A percentile compares a stretch with the other conserved stretches of the same genome.
Evolutionary conservation across 2,888 invertebrate genomes (phyloP).

Genomic region (Chymomyza caudatula): DNA sequence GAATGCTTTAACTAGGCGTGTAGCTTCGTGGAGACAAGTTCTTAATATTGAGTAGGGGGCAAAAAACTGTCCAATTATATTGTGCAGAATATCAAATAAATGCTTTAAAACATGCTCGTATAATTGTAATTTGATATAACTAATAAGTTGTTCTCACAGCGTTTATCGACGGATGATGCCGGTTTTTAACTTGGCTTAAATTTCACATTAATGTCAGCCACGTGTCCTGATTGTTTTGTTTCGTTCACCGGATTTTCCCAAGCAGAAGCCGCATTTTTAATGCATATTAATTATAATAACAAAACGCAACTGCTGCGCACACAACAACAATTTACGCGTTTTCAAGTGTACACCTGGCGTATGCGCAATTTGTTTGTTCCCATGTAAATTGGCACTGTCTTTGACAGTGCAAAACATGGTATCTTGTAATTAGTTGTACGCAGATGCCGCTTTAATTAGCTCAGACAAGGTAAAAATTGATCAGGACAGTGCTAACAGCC

Average conservation of each 20-base stretch:
- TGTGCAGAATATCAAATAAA: background rate
- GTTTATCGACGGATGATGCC: background rate
- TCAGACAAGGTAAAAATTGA: background rate
- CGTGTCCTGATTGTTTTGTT: background rate
- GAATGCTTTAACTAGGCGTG: too few relatives aligned
- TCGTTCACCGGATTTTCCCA: background rate
- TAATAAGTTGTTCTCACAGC: too few relatives aligned
- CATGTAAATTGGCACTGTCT: background rate
- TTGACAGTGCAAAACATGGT: background rate
- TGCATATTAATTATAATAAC: conserved; percentile 54
- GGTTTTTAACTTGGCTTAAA: background rate
- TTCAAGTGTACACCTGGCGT: background rate
- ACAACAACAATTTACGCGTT: background rate
- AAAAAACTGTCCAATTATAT: too few relatives aligned
- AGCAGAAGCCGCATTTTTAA: conserved; percentile 51
- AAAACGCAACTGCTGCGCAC: conserved; percentile 17
- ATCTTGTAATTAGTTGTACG: background rate
- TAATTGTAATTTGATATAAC: background rate
- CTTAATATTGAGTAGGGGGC: too few relatives aligned
- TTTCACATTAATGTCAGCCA: background rate
- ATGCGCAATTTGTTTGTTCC: background rate
- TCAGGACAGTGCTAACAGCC: background rate
- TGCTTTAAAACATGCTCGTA: background rate
- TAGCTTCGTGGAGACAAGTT: too few relatives aligned
- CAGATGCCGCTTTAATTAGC: conserved; percentile 8